Conservation (phyloP, 2,888 invertebrate species). For the Tanypteryx hageni region DNA sequence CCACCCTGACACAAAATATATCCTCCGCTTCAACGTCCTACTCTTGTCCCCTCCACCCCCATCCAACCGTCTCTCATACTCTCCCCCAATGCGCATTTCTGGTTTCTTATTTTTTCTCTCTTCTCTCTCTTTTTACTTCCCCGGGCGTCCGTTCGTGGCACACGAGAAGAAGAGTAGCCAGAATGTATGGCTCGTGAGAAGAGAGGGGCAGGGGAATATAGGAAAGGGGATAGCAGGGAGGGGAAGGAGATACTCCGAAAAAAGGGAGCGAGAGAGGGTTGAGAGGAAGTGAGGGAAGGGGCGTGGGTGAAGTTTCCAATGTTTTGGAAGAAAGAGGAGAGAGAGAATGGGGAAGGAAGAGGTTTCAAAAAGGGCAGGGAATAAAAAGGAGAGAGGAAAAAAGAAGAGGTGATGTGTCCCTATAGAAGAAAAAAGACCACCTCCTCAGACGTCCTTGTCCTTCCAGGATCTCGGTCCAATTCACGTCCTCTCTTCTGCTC, state of each 20-base stretch:
- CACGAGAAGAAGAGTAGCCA: neutral
- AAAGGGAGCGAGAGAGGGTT: neutral
- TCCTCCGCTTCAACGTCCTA: no score
- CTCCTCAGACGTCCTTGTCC: conserved; percentile 38
- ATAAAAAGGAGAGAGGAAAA: neutral
- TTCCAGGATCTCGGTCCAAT: conserved; percentile 49
- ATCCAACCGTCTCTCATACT: neutral
- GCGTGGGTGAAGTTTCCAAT: neutral
- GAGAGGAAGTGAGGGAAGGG: neutral
- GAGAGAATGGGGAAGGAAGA: neutral
- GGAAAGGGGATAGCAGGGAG: neutral
- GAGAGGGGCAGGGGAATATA: neutral
- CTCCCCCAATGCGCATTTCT: conserved; percentile 16
- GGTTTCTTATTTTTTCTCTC: neutral
- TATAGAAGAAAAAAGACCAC: neutral
- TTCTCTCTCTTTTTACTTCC: neutral
- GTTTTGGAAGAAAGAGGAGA: neutral
- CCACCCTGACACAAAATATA: neutral
- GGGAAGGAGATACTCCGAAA: neutral
- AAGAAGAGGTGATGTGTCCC: neutral
- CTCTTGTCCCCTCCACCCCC: neutral
- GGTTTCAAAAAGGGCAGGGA: neutral
- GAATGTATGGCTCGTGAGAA: neutral
- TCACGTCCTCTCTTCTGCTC: conserved; percentile 52
- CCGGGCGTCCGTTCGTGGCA: conserved; percentile 33